A percentile compares a stretch with the other conserved stretches of the same genome.
Evolutionary conservation across 2,113 vertebrate species (phyloP).

Genomic region (Erythrolamprus reginae): DNA sequence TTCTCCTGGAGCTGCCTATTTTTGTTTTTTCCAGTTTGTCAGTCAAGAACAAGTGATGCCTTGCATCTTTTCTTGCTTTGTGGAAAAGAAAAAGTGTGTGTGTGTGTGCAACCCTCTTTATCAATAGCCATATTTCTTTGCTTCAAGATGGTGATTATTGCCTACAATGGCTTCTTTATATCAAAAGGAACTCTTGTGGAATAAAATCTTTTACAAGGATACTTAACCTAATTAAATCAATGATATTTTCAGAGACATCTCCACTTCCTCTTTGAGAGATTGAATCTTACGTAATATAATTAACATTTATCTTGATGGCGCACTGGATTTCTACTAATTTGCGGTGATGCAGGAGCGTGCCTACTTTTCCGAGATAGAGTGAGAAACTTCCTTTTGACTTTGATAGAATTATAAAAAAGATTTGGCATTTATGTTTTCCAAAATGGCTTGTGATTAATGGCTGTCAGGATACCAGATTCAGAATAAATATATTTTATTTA

Average conservation of each 20-base stretch:
- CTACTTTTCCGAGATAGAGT: slow-evolving; percentile 22
- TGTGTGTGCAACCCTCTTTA: background rate
- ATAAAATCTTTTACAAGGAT: slow-evolving; percentile 6
- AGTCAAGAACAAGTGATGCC: background rate
- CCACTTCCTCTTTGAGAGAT: slow-evolving; percentile 11
- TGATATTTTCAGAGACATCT: background rate
- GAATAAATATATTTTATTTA: background rate
- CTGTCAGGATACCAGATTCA: background rate
- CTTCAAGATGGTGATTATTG: background rate
- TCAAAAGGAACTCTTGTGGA: background rate
- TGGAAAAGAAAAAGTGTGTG: background rate
- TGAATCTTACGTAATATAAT: slow-evolving; percentile 24
- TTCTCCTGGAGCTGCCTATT: background rate
- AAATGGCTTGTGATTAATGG: background rate
- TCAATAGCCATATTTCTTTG: background rate
- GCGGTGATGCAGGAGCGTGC: background rate
- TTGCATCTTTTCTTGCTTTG: background rate
- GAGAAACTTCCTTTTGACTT: slow-evolving; percentile 10
- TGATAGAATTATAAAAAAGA: slow-evolving; percentile 3
- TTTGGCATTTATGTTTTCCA: slow-evolving; percentile 14
- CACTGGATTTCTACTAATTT: slow-evolving; percentile 18
- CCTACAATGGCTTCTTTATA: background rate
- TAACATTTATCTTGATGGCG: slow-evolving; percentile 8
- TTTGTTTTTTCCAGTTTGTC: background rate
- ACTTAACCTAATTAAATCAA: background rate